Evolutionary conservation across 2,797 vertebrate species (phyloP).

Genomic region (Dendrocincla fuliginosa): DNA sequence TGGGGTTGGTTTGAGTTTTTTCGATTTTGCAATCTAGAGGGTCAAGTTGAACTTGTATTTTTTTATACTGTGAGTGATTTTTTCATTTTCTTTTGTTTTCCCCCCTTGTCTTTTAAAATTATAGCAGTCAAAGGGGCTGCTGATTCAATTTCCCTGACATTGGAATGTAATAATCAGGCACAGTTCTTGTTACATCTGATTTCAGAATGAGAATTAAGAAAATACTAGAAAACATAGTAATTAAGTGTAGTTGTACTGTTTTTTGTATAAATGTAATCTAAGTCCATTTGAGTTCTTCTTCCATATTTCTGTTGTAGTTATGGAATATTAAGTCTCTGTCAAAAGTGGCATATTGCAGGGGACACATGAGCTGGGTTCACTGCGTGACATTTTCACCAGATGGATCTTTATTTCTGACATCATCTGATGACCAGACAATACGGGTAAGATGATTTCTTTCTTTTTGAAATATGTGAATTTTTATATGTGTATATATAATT

Average conservation of each 20-base stretch:
- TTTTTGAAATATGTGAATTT: not conserved
- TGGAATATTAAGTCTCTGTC: conserved; percentile 87
- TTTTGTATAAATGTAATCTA: not conserved
- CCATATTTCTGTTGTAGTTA: conserved; percentile 78
- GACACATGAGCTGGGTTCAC: conserved; percentile 95
- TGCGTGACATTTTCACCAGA: conserved; percentile 90
- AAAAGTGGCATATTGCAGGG: conserved; percentile 92
- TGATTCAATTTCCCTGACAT: not conserved
- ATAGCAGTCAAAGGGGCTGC: not conserved
- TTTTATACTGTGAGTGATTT: not conserved
- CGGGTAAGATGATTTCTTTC: conserved; percentile 77
- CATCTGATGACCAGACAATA: conserved; percentile 94
- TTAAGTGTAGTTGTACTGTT: not conserved
- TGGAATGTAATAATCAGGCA: not conserved
- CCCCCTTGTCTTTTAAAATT: not conserved
- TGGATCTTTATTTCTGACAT: conserved; percentile 91
- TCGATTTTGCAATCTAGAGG: not conserved
- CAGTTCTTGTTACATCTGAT: not conserved
- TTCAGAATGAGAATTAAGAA: not conserved
- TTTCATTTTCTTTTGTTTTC: not conserved
- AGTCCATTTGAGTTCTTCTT: not conserved
- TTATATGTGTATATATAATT: not conserved
- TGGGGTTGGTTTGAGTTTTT: not conserved
- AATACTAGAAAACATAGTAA: not conserved
- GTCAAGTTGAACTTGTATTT: not conserved